Base-by-base conservation (phyloP, 2,888 invertebrate genomes). In the Meiosimyza platycephala region DNA sequence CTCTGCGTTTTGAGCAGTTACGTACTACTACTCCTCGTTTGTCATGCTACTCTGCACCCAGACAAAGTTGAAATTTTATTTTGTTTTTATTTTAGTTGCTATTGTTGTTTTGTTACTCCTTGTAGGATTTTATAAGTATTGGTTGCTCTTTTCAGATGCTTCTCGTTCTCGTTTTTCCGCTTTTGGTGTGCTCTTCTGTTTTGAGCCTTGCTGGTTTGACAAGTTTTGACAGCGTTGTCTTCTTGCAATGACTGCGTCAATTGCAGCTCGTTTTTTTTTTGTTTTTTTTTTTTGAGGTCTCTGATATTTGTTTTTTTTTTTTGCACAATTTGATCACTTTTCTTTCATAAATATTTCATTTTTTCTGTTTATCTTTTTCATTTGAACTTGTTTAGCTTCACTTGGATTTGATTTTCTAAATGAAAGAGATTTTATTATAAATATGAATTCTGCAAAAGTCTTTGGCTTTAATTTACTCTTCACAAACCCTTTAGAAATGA, bases 181-280 rank as follows among this genome's bases (percentile, higher is more conserved):
- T 66, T 68, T 70, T 55, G 60, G 33, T 67, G 60, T 50, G 28
- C 50, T 66, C 13, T 40, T 50, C 59, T 62, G 40, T 47, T 70
- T 52, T 60, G 59, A 13, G 59, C 33, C 66, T 47, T 62, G 74
- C 74, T 74, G 66, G 75, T 74, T 74, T 76, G 77, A 77, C 77
- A 76, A 77, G 76, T 77, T 77, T 77, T 76, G 77, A 77, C 77
- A 77, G 74, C 1, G 40, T 40, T 9, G 40, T 77, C 76, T 73
- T 54, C 75, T 75, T 67, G 73, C 68, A 71, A 60, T 69, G 68
- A 72, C 60, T 75, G 73, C 72, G 60, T 73, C 68, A 60, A 69
- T 66, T 69, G 71, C 73, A 71, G 51, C 60, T 68, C 51, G 28
- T 54, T 47, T 64, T 71, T 48, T 28, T 66, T 66, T 60, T 22